A percentile compares a stretch with the other conserved stretches of the same genome.
These are phyloP conservation scores for Micrastur ruficollis DNA, from an alignment of 2,797 vertebrate genomes.

Conservation along the genomic window DNA sequence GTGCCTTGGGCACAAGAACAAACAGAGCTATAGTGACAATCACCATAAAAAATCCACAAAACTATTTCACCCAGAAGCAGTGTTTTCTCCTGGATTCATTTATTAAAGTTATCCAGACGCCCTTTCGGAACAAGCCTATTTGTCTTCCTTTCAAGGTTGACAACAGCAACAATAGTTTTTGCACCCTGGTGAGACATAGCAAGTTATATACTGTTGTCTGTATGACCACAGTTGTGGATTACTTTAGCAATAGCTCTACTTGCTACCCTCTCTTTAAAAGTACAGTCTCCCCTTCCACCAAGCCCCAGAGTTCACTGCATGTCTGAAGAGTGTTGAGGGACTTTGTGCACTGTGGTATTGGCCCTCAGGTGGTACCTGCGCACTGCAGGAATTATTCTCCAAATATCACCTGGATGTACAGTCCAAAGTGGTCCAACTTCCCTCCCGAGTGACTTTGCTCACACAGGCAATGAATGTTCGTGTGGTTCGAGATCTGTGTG, in stretches of 20 bases:
- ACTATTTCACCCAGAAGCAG: constrained; percentile 47
- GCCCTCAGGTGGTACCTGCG: not conserved
- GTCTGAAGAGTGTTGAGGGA: constrained; percentile 2
- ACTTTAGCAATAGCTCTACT: constrained; percentile 42
- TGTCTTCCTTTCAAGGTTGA: constrained; percentile 55
- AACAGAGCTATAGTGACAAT: constrained; percentile 23
- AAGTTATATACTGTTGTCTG: not conserved
- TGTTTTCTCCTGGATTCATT: constrained; percentile 55
- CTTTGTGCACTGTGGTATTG: not conserved
- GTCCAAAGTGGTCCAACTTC: constrained; percentile 30
- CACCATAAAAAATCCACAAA: constrained; percentile 53
- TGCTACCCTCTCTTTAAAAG: constrained; percentile 28
- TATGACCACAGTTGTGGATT: constrained; percentile 14
- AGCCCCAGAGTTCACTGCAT: not conserved
- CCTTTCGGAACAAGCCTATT: constrained; percentile 54
- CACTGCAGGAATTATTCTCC: constrained; percentile 8
- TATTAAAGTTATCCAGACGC: constrained; percentile 34
- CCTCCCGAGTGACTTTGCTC: constrained; percentile 35
- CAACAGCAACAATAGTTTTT: constrained; percentile 16
- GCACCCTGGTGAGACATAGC: constrained; percentile 33
- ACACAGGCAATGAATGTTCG: not conserved
- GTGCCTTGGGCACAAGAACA: constrained; percentile 30
- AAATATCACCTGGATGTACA: constrained; percentile 30
- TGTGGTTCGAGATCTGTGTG: not conserved
- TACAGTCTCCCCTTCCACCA: constrained; percentile 20